Evolutionary conservation across 2,888 invertebrate genomes (phyloP).

Genomic region (Acholoe squamosa): DNA sequence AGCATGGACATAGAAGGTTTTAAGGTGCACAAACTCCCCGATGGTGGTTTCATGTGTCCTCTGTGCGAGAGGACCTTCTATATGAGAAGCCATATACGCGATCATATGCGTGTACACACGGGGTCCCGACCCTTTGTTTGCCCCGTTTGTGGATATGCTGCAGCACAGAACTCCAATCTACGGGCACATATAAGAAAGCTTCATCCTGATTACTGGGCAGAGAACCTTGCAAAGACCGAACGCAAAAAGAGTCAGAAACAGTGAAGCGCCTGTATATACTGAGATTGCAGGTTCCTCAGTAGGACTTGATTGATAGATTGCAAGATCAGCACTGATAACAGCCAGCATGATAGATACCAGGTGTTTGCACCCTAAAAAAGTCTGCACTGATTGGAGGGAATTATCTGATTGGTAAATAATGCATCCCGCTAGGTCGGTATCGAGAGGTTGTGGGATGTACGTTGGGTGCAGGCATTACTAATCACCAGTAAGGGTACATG

Average conservation of each 20-base stretch:
- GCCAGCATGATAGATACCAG: no score
- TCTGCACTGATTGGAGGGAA: no score
- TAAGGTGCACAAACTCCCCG: neutral
- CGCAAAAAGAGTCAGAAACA: neutral
- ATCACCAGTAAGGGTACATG: no score
- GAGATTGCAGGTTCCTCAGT: no score
- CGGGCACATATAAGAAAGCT: neutral
- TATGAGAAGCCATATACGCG: neutral
- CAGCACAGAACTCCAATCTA: constrained; percentile 22
- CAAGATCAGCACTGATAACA: no score
- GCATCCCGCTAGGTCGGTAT: no score
- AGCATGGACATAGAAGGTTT: neutral
- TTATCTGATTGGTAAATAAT: no score
- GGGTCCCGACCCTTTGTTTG: neutral
- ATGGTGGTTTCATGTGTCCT: neutral
- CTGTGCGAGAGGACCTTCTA: neutral
- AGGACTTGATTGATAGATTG: no score
- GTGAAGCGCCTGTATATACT: no score
- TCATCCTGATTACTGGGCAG: neutral
- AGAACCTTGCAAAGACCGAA: neutral
- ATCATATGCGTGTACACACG: constrained; percentile 14
- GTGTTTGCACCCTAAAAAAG: no score
- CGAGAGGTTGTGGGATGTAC: no score
- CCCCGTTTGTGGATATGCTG: constrained; percentile 6
- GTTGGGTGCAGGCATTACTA: no score